Conservation (phyloP, 2,797 vertebrate species). For the Sebastes minor region DNA sequence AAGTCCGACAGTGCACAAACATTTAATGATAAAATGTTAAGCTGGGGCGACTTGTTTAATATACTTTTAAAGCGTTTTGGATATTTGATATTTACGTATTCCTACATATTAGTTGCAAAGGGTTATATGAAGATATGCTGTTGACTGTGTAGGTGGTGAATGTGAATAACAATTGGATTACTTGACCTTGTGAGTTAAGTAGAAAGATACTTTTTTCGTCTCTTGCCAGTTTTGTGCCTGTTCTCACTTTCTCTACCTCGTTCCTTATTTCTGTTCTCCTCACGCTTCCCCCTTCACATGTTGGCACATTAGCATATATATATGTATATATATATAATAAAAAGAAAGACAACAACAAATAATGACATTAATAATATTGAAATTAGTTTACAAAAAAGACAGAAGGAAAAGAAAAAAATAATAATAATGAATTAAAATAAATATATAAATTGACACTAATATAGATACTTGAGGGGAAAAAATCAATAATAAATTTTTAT, state of each 20-base stretch:
- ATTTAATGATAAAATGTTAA: neutral
- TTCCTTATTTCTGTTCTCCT: slow-evolving; percentile 41
- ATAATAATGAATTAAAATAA: too few species aligned
- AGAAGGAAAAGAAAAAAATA: too few species aligned
- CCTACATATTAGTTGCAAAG: neutral
- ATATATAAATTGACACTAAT: neutral
- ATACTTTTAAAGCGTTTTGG: too few species aligned
- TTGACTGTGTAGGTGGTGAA: neutral
- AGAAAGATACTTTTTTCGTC: neutral
- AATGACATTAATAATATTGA: too few species aligned
- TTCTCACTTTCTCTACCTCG: neutral
- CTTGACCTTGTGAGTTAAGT: neutral
- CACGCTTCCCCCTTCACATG: neutral
- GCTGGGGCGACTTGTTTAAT: too few species aligned
- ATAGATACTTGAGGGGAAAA: neutral
- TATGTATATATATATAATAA: too few species aligned
- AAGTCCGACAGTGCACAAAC: neutral
- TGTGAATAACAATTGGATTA: neutral
- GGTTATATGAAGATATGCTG: neutral
- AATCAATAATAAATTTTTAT: neutral
- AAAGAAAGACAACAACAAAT: too few species aligned
- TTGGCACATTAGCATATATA: neutral
- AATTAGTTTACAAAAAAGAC: too few species aligned
- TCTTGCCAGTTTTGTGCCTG: neutral
- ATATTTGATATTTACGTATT: too few species aligned